These are phyloP conservation scores for Sinocyclocheilus rhinocerous DNA, from an alignment of 2,113 vertebrate genomes.

Conservation along the genomic window DNA sequence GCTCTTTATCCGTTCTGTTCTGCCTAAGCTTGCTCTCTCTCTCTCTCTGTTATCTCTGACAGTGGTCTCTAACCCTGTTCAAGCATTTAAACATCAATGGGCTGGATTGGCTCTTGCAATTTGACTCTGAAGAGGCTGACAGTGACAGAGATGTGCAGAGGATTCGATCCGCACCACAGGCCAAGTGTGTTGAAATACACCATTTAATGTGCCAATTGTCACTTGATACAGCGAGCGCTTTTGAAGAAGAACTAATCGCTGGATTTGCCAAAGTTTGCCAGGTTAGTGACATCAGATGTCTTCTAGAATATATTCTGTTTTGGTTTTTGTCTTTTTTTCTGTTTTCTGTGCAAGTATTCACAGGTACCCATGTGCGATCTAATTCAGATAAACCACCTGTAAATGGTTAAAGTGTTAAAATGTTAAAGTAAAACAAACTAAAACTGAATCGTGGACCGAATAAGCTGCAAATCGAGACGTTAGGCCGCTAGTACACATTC, in stretches of 20 bases:
- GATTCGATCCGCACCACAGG: not conserved
- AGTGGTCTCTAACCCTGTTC: slow-evolving; percentile 32
- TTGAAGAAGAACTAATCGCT: too few relatives aligned
- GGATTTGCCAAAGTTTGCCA: too few relatives aligned
- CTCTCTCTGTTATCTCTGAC: slow-evolving; percentile 23
- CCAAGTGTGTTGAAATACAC: not conserved
- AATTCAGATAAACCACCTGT: not conserved
- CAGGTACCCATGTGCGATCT: not conserved
- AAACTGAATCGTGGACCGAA: not conserved
- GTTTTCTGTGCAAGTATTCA: not conserved
- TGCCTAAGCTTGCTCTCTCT: slow-evolving; percentile 33
- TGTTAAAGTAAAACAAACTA: not conserved
- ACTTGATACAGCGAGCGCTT: too few relatives aligned
- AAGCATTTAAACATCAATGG: slow-evolving; percentile 38
- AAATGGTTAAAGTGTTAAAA: not conserved
- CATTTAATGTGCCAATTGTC: not conserved
- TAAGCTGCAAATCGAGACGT: not conserved
- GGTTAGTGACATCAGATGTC: not conserved
- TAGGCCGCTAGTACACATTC: not conserved
- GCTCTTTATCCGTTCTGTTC: slow-evolving; percentile 45
- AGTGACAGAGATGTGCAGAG: slow-evolving; percentile 7
- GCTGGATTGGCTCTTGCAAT: not conserved
- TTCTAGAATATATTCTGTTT: not conserved
- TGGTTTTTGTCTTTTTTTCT: not conserved
- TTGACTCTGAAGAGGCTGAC: not conserved